A percentile compares a stretch with the other conserved stretches of the same genome.
Evolutionary conservation across 1,140 invertebrate genomes (phyloP).

Genomic region (Dinoponera quadriceps): DNA sequence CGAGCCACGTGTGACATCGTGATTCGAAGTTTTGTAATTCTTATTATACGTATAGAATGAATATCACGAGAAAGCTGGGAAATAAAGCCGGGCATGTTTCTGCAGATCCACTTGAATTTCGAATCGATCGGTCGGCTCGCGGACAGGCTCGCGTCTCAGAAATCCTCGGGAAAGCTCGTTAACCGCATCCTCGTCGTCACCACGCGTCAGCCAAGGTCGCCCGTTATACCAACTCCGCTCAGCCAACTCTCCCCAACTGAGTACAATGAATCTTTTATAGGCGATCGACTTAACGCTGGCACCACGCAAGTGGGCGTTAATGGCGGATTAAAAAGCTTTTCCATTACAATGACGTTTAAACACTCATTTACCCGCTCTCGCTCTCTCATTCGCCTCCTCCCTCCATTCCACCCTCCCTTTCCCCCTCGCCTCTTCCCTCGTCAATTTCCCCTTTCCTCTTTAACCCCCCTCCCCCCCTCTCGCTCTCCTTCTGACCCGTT

Average conservation of each 20-base stretch:
- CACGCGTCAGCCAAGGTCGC: not conserved
- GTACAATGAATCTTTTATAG: constrained; percentile 61
- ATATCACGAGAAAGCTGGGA: no score
- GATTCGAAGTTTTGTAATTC: no score
- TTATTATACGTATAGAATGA: no score
- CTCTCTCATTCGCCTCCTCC: not conserved
- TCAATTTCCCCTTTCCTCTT: no score
- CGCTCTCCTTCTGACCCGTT: not conserved
- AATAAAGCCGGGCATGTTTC: no score
- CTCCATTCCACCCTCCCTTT: not conserved
- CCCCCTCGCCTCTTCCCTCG: no score
- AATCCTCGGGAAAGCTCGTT: not conserved
- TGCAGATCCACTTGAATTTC: no score
- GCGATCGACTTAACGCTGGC: constrained; percentile 52
- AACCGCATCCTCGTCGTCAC: not conserved
- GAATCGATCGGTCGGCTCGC: not conserved
- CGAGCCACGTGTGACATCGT: no score
- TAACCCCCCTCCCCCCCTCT: not conserved
- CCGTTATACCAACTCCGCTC: not conserved
- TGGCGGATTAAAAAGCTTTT: constrained; percentile 67
- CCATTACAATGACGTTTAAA: constrained; percentile 63
- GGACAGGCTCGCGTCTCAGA: not conserved
- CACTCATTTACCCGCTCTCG: constrained; percentile 47
- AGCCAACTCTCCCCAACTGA: not conserved
- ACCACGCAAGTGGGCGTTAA: constrained; percentile 53